Conservation (phyloP, 2,113 vertebrate species). For the Gymnogyps californianus region DNA sequence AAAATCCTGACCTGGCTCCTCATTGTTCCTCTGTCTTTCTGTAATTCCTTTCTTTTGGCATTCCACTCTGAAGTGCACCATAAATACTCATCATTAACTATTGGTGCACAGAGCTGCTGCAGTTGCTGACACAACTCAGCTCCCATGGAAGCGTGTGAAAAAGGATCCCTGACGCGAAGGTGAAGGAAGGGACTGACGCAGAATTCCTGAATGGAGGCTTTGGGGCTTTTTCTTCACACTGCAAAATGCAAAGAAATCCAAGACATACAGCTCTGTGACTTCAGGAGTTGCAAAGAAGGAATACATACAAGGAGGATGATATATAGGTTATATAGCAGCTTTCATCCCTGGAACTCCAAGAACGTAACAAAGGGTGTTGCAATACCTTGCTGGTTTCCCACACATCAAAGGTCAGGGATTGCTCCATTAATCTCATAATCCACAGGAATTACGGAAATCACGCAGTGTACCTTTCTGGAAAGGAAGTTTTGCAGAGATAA, state of each 20-base stretch:
- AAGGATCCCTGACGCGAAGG: not conserved
- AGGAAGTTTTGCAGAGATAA: not conserved
- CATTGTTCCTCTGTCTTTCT: not conserved
- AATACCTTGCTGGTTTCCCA: not conserved
- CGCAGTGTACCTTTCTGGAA: not conserved
- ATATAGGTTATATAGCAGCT: rapidly evolving
- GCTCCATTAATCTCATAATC: not conserved
- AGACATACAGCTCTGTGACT: not conserved
- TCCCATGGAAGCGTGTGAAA: not conserved
- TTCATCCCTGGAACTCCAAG: not conserved
- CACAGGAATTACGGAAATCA: not conserved
- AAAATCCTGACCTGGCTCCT: not conserved
- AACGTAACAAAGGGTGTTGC: not conserved
- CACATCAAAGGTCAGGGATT: not conserved
- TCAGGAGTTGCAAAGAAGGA: not conserved
- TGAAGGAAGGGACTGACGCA: not conserved
- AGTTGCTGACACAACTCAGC: rapidly evolving
- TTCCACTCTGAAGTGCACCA: not conserved
- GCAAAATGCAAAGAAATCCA: not conserved
- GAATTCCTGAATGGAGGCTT: not conserved
- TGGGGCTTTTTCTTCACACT: not conserved
- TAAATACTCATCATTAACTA: not conserved
- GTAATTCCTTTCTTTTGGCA: not conserved
- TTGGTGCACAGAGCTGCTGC: rapidly evolving
- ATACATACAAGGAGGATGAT: not conserved